Conservation (phyloP, 2,113 vertebrate species). For the Ivindomyrus marchei region DNA sequence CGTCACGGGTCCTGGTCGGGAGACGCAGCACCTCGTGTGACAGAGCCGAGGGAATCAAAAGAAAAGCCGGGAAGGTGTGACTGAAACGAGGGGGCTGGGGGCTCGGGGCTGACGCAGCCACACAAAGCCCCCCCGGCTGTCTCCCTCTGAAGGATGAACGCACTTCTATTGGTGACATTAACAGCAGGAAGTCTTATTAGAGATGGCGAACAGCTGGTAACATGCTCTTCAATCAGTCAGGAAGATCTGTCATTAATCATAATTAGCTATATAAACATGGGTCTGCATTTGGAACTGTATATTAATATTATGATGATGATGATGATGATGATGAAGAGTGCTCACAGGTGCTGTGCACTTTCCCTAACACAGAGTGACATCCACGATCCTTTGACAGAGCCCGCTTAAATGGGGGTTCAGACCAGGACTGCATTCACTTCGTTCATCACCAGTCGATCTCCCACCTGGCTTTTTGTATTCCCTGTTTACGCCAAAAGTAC, state of each 20-base stretch:
- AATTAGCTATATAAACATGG: neutral
- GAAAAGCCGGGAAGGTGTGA: conserved; percentile 6
- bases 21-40: neutral
- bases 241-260: neutral
- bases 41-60: neutral
- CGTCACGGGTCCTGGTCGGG: neutral
- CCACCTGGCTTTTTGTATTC: neutral
- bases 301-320: neutral
- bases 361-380: neutral
- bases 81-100: neutral
- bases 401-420: neutral
- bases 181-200: neutral
- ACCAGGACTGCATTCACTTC: neutral
- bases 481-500: neutral
- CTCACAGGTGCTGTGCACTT: neutral
- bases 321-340: neutral
- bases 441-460: neutral
- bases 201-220: neutral
- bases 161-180: neutral
- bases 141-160: neutral
- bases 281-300: neutral
- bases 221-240: neutral
- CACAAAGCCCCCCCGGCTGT: neutral
- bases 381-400: neutral
- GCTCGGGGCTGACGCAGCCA: neutral